A percentile compares a stretch with the other conserved stretches of the same genome.
Evolutionary conservation across 1,140 invertebrate species (phyloP).

Genomic region (Telenomus remus): DNA sequence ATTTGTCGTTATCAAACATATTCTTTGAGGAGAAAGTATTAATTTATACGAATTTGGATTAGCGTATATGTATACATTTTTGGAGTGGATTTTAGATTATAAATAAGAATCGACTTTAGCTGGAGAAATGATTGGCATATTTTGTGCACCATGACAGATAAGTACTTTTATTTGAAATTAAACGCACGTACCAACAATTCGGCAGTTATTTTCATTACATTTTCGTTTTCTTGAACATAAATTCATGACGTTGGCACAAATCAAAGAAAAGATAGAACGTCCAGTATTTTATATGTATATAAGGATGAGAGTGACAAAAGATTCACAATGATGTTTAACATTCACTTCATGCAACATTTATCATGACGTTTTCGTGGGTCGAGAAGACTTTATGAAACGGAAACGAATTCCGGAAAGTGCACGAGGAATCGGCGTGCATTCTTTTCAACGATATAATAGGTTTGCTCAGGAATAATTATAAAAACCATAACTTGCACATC

Average conservation of each 20-base stretch:
- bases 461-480: slow-evolving; percentile 31
- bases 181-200: neutral
- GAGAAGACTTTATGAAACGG: slow-evolving; percentile 53
- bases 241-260: neutral
- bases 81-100: slow-evolving; percentile 9
- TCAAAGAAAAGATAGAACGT: slow-evolving; percentile 12
- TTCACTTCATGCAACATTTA: slow-evolving; percentile 68
- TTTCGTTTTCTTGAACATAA: slow-evolving; percentile 14
- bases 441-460: slow-evolving; percentile 2
- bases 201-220: neutral
- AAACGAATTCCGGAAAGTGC: slow-evolving; percentile 40
- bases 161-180: slow-evolving; percentile 11
- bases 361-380: slow-evolving; percentile 61
- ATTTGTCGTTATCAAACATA: too few relatives aligned
- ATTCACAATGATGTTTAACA: slow-evolving; percentile 62
- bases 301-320: slow-evolving; percentile 39
- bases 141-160: slow-evolving; percentile 53
- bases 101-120: slow-evolving; percentile 61
- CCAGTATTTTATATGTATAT: slow-evolving; percentile 43
- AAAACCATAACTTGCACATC: slow-evolving; percentile 1
- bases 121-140: slow-evolving; percentile 63
- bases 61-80: too few relatives aligned
- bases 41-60: too few relatives aligned
- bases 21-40: too few relatives aligned
- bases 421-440: slow-evolving; percentile 15